Conservation (phyloP, 2,888 invertebrate species). For the Epinotia ramella region DNA sequence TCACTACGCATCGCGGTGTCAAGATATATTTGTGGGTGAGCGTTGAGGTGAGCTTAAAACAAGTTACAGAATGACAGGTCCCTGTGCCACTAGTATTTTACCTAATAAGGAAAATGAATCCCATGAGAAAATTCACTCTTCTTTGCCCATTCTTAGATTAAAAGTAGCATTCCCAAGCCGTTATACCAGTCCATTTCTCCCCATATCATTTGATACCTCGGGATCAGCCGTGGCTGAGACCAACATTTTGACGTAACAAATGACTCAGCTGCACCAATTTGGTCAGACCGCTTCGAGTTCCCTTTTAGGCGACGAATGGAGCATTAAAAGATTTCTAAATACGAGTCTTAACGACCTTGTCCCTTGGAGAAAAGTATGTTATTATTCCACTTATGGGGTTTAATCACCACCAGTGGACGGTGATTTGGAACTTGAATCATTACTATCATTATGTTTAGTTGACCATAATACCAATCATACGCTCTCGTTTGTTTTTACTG, state of each 20-base stretch:
- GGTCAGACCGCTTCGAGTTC: conserved; percentile 58
- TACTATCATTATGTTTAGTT: not conserved
- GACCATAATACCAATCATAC: conserved; percentile 5
- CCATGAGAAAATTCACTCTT: not conserved
- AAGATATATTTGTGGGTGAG: too few relatives aligned
- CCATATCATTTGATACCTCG: not conserved
- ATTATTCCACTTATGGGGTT: conserved; percentile 38
- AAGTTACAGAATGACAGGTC: too few relatives aligned
- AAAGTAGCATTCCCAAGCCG: conserved; percentile 4
- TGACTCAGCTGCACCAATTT: conserved; percentile 59
- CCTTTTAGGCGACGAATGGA: conserved; percentile 51
- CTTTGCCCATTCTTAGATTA: not conserved
- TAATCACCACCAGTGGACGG: conserved; percentile 39
- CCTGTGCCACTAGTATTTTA: too few relatives aligned
- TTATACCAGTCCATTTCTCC: conserved; percentile 12
- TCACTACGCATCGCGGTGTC: too few relatives aligned
- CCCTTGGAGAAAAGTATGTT: conserved; percentile 42
- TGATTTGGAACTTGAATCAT: conserved; percentile 30
- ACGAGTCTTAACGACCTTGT: conserved; percentile 45
- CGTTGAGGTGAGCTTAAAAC: too few relatives aligned
- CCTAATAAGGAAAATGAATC: not conserved
- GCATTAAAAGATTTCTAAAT: conserved; percentile 45
- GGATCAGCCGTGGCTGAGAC: conserved; percentile 21
- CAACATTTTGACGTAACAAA: conserved; percentile 56
- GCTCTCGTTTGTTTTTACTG: too few relatives aligned